Conservation (phyloP, 2,888 invertebrate species). For the Stenoptilia bipunctidactyla region DNA sequence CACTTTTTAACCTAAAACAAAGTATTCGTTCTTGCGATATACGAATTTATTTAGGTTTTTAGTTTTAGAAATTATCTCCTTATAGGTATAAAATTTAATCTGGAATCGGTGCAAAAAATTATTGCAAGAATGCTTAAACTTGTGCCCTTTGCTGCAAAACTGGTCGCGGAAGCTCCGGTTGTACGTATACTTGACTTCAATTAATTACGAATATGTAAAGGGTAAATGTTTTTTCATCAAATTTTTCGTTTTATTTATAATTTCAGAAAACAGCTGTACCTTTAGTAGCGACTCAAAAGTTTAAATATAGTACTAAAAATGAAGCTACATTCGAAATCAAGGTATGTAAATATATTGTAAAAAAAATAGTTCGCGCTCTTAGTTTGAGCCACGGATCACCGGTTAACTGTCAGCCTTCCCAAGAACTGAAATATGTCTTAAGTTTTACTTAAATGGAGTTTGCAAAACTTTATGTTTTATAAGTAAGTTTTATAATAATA, state of each 20-base stretch:
- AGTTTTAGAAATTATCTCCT: no score
- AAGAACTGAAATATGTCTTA: no score
- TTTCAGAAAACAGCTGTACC: constrained; percentile 53
- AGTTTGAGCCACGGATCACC: no score
- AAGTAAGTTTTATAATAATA: neutral
- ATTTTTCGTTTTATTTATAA: neutral
- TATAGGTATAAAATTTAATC: neutral
- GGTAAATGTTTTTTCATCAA: no score
- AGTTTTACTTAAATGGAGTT: no score
- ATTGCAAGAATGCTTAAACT: constrained; percentile 52
- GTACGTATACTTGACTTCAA: constrained; percentile 33
- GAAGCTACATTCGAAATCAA: constrained; percentile 75
- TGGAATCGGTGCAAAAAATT: constrained; percentile 31
- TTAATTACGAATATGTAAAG: constrained; percentile 6
- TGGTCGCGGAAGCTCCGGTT: constrained; percentile 31
- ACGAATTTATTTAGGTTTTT: no score
- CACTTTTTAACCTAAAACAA: neutral
- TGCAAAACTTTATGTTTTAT: neutral
- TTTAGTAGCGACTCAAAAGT: constrained; percentile 41
- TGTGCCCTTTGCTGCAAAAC: constrained; percentile 43
- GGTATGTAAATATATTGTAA: no score
- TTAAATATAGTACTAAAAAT: constrained; percentile 70
- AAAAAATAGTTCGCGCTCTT: no score
- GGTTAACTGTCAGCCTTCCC: no score
- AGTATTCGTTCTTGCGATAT: no score